Percentiles rank a stretch among this genome's conserved stretches.
phyloP scores from a whole-genome alignment of 2,113 vertebrate species.

The Natator depressus region DNA sequence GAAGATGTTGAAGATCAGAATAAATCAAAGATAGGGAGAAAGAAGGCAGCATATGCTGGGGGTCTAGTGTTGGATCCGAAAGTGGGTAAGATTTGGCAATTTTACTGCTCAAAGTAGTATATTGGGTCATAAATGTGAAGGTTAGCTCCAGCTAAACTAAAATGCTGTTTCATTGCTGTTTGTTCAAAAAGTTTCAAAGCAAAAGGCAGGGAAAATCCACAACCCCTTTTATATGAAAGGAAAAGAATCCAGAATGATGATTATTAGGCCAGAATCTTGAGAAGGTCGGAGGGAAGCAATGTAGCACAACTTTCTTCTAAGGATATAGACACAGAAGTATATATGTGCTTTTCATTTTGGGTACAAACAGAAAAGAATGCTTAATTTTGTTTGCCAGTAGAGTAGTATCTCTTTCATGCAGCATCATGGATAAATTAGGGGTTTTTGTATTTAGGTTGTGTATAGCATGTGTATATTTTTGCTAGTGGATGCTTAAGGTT shows the following conservation, averaged over 20 bases:
- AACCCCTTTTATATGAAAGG: neutral
- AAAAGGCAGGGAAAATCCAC: neutral
- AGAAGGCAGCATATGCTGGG: constrained; percentile 96
- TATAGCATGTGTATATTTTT: neutral
- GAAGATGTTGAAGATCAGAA: constrained; percentile 86
- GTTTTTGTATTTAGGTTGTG: neutral
- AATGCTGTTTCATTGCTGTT: neutral
- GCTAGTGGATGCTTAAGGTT: constrained; percentile 66
- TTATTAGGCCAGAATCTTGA: neutral
- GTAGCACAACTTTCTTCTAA: neutral
- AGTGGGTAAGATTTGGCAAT: constrained; percentile 87
- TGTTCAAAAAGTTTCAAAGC: neutral
- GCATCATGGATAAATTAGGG: neutral
- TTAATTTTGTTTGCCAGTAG: accelerated
- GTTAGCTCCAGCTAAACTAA: neutral
- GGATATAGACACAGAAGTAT: neutral
- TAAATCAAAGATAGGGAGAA: constrained; percentile 87
- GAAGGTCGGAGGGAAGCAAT: neutral
- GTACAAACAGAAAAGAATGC: neutral
- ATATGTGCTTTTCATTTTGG: neutral
- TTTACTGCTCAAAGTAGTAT: constrained; percentile 11
- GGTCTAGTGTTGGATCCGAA: constrained; percentile 98
- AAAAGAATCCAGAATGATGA: neutral
- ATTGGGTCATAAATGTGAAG: neutral
- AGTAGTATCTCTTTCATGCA: neutral